phyloP scores from a whole-genome alignment of 1,140 invertebrate species.

The fruit fly (Drosophila melanogaster) region Release_6_plus_ISO1_MT NT_033779.5:3197001-3197500 shows the following conservation, averaged over 20 bases:
- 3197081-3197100: slow-evolving; percentile 35
- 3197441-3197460: too few species aligned
- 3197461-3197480: neutral
- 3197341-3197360: neutral
- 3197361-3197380: neutral
- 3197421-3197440: too few species aligned
- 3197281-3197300: slow-evolving; percentile 5
- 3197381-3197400: neutral
- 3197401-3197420: too few species aligned
- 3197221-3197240: slow-evolving; percentile 22
- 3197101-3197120: slow-evolving; percentile 38
- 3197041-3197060: slow-evolving; percentile 23
- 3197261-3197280: slow-evolving; percentile 19
- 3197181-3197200: slow-evolving; percentile 18
- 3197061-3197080: neutral
- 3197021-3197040: slow-evolving; percentile 13
- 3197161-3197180: slow-evolving; percentile 22
- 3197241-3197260: slow-evolving; percentile 12
- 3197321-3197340: neutral
- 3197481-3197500: neutral
- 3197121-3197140: slow-evolving; percentile 3
- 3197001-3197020: slow-evolving; percentile 59
- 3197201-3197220: slow-evolving; percentile 3
- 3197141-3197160: slow-evolving; percentile 19
- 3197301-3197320: neutral